Percentiles rank a stretch among this genome's conserved stretches.
Evolutionary conservation across 2,888 invertebrate genomes (phyloP).

Genomic region (Polyommatus iphigenia): DNA sequence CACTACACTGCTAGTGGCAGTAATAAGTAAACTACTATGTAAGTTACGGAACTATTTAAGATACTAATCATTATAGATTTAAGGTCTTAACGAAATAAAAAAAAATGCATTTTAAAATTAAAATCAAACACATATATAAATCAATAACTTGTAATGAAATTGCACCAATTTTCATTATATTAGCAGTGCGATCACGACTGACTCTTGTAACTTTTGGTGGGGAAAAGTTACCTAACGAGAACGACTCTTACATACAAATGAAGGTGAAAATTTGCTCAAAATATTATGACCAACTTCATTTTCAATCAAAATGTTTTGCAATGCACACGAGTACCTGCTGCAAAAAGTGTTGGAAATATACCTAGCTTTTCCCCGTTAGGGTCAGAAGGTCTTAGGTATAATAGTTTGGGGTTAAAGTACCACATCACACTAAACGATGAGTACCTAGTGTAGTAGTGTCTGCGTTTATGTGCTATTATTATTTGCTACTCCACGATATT

Average conservation of each 20-base stretch:
- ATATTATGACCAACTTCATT: neutral
- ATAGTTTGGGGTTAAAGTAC: too few relatives aligned
- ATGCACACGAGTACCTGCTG: neutral
- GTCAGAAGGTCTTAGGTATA: too few relatives aligned
- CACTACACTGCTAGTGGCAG: too few relatives aligned
- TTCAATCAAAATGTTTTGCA: neutral
- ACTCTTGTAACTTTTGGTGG: slow-evolving; percentile 68
- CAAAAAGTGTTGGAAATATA: neutral
- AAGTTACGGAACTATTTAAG: too few relatives aligned
- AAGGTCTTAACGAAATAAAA: too few relatives aligned
- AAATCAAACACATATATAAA: slow-evolving; percentile 5
- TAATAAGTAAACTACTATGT: too few relatives aligned
- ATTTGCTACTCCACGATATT: too few relatives aligned
- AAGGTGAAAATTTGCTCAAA: slow-evolving; percentile 42
- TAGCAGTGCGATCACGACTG: slow-evolving; percentile 70
- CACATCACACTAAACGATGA: too few relatives aligned
- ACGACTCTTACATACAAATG: slow-evolving; percentile 70
- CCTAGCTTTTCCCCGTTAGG: too few relatives aligned
- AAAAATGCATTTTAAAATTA: neutral
- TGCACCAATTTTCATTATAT: slow-evolving; percentile 49
- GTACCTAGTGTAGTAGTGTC: too few relatives aligned
- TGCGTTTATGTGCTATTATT: too few relatives aligned
- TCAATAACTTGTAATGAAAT: slow-evolving; percentile 16
- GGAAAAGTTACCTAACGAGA: slow-evolving; percentile 64
- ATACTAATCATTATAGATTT: too few relatives aligned